Base-by-base conservation (phyloP, 2,888 invertebrate genomes). In the Leucophenga maculata region DNA sequence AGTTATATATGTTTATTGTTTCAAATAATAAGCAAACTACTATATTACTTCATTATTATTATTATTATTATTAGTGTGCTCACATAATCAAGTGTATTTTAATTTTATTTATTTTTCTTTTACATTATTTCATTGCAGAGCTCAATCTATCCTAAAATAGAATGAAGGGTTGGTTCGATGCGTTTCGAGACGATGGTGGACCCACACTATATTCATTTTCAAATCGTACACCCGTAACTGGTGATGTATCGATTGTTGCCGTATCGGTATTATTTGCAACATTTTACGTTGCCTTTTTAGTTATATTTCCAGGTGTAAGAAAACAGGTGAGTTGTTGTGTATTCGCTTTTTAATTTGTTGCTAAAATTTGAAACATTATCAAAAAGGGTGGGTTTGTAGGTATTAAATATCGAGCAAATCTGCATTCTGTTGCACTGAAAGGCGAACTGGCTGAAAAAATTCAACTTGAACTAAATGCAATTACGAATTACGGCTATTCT, bases 161-260 rank as follows among this genome's bases (percentile, higher is more conserved):
- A 89, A 96, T 95, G 95, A 95, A 93, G 92, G 97, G 97, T 90
- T 97, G 97, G 97, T 97, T 97, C 90, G 97, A 97, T 90, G 97
- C 97, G 77, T 98, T 98, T 91, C 95, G 98, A 88, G 94, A 94
- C 90, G 95, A 97, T 91, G 97, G 97, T 88, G 98, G 97, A 82
- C 98, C 98, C 78, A 98, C 98, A 83, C 93, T 97, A 77, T 99
- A 98, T 91, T 94, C 94, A 86, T 96, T 96, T 90, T 94, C 95
- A 89, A 97, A 97, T 90, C 92, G 98, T 82, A 98, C 98, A 50
- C 95, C 98, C 44, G 98, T 98, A 83, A 96, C 96, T 60, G 97
- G 96, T 18, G 99, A 99, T 89, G 94, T 96, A 69, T 94, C 94
- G 50, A 92, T 95, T 82, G 93, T 97, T 80, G 94, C 95, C 75